These are phyloP conservation scores for Yoshiicerus persimilis DNA, from an alignment of 1,140 invertebrate genomes.

Conservation along the genomic window DNA sequence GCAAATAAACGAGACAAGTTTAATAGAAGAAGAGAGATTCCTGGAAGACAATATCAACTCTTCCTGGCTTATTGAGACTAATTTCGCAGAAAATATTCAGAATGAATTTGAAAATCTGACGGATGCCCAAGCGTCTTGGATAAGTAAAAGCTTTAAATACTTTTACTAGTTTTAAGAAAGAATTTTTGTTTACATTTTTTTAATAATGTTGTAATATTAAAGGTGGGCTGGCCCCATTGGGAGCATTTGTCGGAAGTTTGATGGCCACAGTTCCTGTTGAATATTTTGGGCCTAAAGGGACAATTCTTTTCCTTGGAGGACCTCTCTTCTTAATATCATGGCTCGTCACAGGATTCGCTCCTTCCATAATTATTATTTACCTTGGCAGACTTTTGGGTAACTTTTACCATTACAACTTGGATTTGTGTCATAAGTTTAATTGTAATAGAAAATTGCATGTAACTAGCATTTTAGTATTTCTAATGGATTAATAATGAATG, in stretches of 20 bases:
- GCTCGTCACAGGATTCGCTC: slow-evolving; percentile 36
- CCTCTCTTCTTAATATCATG: slow-evolving; percentile 33
- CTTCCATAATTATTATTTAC: slow-evolving; percentile 9
- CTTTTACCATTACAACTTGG: background rate
- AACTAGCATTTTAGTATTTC: background rate
- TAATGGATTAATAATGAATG: background rate
- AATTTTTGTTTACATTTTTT: background rate
- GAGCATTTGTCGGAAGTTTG: slow-evolving; percentile 42
- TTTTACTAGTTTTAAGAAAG: background rate
- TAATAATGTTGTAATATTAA: background rate
- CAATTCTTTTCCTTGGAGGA: slow-evolving; percentile 24
- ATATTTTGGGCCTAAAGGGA: slow-evolving; percentile 33
- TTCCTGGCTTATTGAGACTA: background rate
- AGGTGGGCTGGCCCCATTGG: slow-evolving; percentile 41
- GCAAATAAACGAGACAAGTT: background rate
- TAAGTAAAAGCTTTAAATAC: background rate
- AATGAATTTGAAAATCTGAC: slow-evolving; percentile 11
- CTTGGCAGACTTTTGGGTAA: slow-evolving; percentile 34
- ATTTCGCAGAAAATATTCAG: background rate
- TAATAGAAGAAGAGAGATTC: background rate
- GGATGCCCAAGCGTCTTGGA: slow-evolving; percentile 23
- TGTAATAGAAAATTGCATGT: background rate
- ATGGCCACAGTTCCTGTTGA: slow-evolving; percentile 12
- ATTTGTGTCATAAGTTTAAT: background rate
- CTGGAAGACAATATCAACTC: background rate